phyloP scores from a whole-genome alignment of 2,888 invertebrate species.

The Chloroclystis v-ata region DNA sequence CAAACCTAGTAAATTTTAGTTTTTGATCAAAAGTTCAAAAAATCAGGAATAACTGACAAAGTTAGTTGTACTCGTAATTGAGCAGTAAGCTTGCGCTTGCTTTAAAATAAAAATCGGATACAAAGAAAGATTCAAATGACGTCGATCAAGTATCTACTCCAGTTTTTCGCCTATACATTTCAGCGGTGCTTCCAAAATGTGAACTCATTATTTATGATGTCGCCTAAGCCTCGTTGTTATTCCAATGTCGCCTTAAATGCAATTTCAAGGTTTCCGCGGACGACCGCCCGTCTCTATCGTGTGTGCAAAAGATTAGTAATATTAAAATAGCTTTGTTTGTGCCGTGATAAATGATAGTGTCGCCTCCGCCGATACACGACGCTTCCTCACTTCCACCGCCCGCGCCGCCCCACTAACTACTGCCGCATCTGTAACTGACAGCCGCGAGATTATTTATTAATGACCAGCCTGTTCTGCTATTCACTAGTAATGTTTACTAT shows the following conservation, averaged over 20 bases:
- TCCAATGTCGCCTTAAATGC: constrained; percentile 57
- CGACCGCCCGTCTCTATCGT: constrained; percentile 34
- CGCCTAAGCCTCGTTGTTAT: constrained; percentile 52
- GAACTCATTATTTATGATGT: constrained; percentile 45
- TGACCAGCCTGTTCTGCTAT: constrained; percentile 19
- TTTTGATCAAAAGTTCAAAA: no score
- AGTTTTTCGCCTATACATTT: background rate
- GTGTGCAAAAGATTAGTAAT: constrained; percentile 44
- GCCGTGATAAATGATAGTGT: constrained; percentile 48
- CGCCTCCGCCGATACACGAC: constrained; percentile 21
- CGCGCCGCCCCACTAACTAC: constrained; percentile 3
- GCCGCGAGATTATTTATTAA: constrained; percentile 22
- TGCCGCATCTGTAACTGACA: constrained; percentile 13
- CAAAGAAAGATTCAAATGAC: constrained; percentile 2
- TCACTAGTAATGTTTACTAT: constrained; percentile 24
- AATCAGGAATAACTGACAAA: no score
- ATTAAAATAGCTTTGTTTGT: constrained; percentile 51
- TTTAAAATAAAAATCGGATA: no score
- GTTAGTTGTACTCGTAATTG: no score
- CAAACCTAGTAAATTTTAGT: no score
- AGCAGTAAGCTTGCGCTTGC: no score
- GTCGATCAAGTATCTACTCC: background rate
- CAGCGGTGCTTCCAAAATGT: constrained; percentile 2
- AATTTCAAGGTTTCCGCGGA: constrained; percentile 53
- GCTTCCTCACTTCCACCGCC: background rate